A percentile compares a stretch with the other conserved stretches of the same genome.
These are phyloP conservation scores for Rhagium mordax DNA, from an alignment of 2,888 invertebrate species.

Conservation along the genomic window DNA sequence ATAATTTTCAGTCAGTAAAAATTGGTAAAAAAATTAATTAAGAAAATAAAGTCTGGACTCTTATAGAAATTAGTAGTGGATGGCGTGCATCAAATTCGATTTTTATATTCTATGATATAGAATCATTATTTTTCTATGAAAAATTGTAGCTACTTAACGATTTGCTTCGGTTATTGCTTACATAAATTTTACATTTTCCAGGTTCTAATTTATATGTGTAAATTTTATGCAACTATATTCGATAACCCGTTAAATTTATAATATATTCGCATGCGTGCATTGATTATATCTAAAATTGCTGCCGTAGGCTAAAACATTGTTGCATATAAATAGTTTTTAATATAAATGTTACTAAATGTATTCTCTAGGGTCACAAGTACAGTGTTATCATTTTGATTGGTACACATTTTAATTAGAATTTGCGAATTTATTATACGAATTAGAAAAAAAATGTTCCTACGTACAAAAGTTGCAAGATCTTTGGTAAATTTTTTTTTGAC, in stretches of 20 bases:
- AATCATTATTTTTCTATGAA: background rate
- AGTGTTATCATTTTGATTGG: too few species aligned
- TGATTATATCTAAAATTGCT: constrained; percentile 44
- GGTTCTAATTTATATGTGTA: constrained; percentile 42
- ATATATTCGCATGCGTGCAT: constrained; percentile 36
- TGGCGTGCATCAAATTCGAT: background rate
- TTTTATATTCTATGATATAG: background rate
- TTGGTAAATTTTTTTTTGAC: too few species aligned
- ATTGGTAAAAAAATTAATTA: too few species aligned
- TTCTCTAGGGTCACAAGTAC: background rate
- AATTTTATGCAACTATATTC: constrained; percentile 42
- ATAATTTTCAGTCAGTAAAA: too few species aligned
- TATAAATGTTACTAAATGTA: constrained; percentile 1
- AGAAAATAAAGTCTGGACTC: background rate
- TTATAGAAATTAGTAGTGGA: background rate
- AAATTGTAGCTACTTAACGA: constrained; percentile 6
- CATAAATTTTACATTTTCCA: background rate
- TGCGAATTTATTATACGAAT: too few species aligned
- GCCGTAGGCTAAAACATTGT: constrained; percentile 4
- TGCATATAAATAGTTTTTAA: constrained; percentile 13
- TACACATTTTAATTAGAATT: too few species aligned
- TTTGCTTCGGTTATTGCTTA: background rate
- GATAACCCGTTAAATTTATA: constrained; percentile 37
- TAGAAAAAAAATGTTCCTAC: too few species aligned
- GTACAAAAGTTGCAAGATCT: too few species aligned